Conservation (phyloP, 2,888 invertebrate species). For the Caenorhabditis sp. region DNA sequence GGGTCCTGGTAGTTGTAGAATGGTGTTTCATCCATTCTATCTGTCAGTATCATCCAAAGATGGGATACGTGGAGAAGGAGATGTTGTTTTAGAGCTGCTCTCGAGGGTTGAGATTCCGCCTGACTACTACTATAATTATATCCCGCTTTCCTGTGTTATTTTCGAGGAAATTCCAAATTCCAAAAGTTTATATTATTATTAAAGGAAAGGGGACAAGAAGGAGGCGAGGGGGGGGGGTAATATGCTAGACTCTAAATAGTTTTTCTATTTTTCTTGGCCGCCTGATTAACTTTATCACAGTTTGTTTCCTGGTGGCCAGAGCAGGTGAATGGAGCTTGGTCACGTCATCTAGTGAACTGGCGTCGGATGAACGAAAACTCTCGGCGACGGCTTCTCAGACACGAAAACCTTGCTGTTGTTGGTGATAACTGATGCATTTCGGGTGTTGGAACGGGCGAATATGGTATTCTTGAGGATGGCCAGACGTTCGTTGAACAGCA, state of each 20-base stretch:
- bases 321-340: neutral
- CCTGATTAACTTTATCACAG: no score
- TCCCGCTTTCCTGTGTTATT: no score
- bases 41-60: no score
- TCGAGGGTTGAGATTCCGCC: no score
- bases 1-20: constrained; percentile 20
- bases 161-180: no score
- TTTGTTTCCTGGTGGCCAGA: neutral
- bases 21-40: neutral
- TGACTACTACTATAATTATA: no score
- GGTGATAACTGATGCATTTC: neutral
- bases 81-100: no score
- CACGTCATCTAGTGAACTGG: constrained; percentile 7
- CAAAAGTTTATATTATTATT: no score
- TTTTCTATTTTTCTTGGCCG: no score
- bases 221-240: no score
- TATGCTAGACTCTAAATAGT: no score
- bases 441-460: neutral
- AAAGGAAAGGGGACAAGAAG: no score
- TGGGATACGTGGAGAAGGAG: neutral
- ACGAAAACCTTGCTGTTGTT: neutral
- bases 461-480: neutral
- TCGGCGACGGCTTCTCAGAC: neutral
- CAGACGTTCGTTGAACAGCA: constrained; percentile 31
- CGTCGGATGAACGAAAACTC: neutral